These are phyloP conservation scores for Sisyra nigra DNA, from an alignment of 2,888 invertebrate genomes.

Conservation along the genomic window DNA sequence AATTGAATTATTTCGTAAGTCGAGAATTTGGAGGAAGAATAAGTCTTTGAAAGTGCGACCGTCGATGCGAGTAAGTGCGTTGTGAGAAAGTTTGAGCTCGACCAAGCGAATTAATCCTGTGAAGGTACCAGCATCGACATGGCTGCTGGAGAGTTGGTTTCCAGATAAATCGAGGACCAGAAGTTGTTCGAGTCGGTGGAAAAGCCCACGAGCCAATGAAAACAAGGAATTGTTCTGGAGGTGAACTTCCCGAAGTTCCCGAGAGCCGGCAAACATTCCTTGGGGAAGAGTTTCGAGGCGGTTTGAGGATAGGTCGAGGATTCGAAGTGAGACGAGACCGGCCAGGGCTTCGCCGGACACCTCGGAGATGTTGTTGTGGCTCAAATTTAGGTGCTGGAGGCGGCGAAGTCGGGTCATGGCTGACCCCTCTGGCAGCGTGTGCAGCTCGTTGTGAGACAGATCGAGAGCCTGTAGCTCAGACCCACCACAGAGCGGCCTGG, in stretches of 20 bases:
- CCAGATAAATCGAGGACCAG: constrained; percentile 69
- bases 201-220: constrained; percentile 65
- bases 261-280: constrained; percentile 63
- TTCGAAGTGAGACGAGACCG: constrained; percentile 60
- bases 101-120: constrained; percentile 70
- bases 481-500: constrained; percentile 41
- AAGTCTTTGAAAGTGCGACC: constrained; percentile 74
- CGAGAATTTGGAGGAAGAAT: constrained; percentile 70
- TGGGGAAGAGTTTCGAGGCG: constrained; percentile 65
- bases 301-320: constrained; percentile 77
- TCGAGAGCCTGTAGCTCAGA: constrained; percentile 62
- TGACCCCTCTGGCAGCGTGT: constrained; percentile 48
- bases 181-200: constrained; percentile 70
- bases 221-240: constrained; percentile 72
- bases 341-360: constrained; percentile 65
- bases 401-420: constrained; percentile 60
- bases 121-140: constrained; percentile 73
- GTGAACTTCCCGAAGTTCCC: constrained; percentile 68
- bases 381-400: constrained; percentile 61
- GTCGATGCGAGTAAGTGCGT: constrained; percentile 69
- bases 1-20: constrained; percentile 73
- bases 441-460: constrained; percentile 65
- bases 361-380: constrained; percentile 68
- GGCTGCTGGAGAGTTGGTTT: constrained; percentile 71
- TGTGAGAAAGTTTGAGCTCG: constrained; percentile 71